Conservation (phyloP, 2,113 vertebrate species). For the Thunnus thynnus region DNA sequence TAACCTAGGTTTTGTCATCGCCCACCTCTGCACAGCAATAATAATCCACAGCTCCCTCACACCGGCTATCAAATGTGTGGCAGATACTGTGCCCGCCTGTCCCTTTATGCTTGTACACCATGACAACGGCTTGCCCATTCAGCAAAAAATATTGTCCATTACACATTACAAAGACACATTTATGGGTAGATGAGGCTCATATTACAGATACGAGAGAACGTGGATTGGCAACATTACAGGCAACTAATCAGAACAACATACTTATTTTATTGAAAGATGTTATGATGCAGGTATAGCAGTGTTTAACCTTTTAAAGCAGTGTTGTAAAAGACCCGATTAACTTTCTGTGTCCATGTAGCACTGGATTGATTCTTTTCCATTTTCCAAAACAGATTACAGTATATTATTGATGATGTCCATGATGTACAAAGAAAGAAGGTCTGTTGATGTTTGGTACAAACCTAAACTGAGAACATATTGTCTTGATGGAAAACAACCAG, state of each 20-base stretch:
- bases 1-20: neutral
- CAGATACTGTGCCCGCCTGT: conserved; percentile 39
- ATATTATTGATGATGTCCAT: no score
- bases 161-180: conserved; percentile 16
- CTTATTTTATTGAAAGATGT: no score
- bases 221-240: conserved; percentile 21
- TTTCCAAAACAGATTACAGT: no score
- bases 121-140: conserved; percentile 18
- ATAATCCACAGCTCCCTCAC: conserved; percentile 20
- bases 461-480: no score
- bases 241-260: conserved; percentile 26
- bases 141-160: conserved; percentile 40
- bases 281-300: no score
- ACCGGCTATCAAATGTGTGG: conserved; percentile 27
- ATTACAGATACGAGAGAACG: conserved; percentile 8
- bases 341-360: no score
- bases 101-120: conserved; percentile 1
- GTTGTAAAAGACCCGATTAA: no score
- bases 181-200: conserved; percentile 3
- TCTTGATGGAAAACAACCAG: no score
- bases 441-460: no score
- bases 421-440: no score
- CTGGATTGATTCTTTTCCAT: no score
- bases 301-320: no score
- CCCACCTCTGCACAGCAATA: conserved; percentile 3